Percentiles rank a stretch among this genome's conserved stretches.
These are phyloP conservation scores for Cinclus mexicanus DNA, from an alignment of 2,113 vertebrate species.

Conservation along the genomic window DNA sequence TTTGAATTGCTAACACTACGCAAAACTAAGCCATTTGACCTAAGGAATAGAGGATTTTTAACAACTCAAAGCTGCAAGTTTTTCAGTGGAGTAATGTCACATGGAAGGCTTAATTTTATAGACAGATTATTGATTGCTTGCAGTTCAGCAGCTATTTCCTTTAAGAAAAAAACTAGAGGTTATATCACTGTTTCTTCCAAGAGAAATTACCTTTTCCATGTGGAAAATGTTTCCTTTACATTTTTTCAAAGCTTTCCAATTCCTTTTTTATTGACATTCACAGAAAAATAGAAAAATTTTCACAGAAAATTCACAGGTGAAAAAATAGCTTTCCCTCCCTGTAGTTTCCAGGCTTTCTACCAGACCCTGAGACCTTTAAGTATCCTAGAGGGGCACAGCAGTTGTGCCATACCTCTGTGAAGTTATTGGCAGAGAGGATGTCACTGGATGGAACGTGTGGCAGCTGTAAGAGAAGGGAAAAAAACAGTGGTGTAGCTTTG, in stretches of 20 bases:
- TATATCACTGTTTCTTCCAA: not conserved
- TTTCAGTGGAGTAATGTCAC: not conserved
- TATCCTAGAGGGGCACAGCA: not conserved
- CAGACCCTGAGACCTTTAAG: not conserved
- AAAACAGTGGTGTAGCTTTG: not conserved
- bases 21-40: not conserved
- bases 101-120: not conserved
- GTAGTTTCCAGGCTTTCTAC: not conserved
- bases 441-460: accelerated
- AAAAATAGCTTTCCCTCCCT: not conserved
- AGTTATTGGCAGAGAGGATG: not conserved
- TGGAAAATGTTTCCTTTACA: not conserved
- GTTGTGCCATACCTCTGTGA: not conserved
- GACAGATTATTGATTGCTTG: not conserved
- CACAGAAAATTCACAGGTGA: too few species aligned
- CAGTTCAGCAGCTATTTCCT: not conserved
- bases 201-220: not conserved
- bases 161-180: not conserved
- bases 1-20: not conserved
- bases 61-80: not conserved
- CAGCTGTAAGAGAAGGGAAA: not conserved
- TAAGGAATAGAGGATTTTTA: not conserved
- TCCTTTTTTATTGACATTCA: not conserved
- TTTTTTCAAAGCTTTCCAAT: not conserved
- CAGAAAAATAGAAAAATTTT: too few species aligned